Conservation (phyloP, 2,113 vertebrate genomes). For the Scomber japonicus region DNA sequence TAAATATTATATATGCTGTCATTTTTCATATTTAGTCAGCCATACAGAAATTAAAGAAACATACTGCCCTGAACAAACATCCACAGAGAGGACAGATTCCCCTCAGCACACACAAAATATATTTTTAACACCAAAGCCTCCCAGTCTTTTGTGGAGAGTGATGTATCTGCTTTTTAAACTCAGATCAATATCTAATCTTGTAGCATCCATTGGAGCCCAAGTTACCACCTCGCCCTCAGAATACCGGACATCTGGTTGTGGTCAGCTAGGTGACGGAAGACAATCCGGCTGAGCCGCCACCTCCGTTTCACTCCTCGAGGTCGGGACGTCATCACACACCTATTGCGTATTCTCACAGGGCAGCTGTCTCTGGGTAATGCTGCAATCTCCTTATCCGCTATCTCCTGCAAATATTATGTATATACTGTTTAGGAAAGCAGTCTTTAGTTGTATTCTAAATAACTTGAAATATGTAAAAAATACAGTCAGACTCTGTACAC, state of each 20-base stretch:
- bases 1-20: not conserved
- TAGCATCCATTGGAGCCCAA: not conserved
- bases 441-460: not conserved
- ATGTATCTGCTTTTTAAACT: not conserved
- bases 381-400: conserved; percentile 92
- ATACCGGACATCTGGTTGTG: conserved; percentile 94
- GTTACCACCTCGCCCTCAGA: conserved; percentile 93
- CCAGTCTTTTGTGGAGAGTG: not conserved
- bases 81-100: not conserved
- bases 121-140: not conserved
- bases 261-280: conserved; percentile 95
- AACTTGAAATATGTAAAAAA: no score
- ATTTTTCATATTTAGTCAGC: conserved; percentile 12
- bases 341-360: conserved; percentile 91
- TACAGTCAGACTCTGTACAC: no score
- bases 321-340: conserved; percentile 94
- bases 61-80: not conserved
- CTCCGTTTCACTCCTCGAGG: conserved; percentile 91
- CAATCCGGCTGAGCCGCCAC: conserved; percentile 94
- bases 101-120: not conserved
- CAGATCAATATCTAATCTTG: not conserved
- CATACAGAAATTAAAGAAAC: not conserved
- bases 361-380: conserved; percentile 94
- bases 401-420: conserved; percentile 83
- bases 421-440: not conserved